These are phyloP conservation scores for Antigone vipio DNA, from an alignment of 2,113 vertebrate species.

Conservation along the genomic window DNA sequence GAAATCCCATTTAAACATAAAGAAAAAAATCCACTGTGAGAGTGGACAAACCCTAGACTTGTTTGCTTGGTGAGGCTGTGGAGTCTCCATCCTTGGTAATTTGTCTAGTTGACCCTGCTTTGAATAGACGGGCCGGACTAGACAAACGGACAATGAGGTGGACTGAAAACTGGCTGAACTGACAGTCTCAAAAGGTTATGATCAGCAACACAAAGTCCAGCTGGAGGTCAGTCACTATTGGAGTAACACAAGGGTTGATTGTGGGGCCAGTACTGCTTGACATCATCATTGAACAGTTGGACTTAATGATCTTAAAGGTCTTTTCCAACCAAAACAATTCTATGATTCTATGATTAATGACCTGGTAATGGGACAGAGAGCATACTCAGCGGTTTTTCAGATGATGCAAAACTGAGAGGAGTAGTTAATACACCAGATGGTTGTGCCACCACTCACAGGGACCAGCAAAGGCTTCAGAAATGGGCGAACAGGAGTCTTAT, in stretches of 20 bases:
- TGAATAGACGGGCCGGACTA: not conserved
- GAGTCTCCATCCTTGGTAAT: not conserved
- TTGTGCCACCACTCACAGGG: not conserved
- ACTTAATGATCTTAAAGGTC: too few relatives aligned
- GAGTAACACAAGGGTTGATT: not conserved
- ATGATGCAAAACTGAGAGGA: not conserved
- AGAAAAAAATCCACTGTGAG: not conserved
- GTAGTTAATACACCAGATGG: not conserved
- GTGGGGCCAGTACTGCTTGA: not conserved
- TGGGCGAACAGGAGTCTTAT: not conserved
- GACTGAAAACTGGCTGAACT: not conserved
- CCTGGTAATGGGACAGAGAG: not conserved
- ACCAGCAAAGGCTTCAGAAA: not conserved
- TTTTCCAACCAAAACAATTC: too few relatives aligned
- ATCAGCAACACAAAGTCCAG: not conserved
- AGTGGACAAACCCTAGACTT: not conserved
- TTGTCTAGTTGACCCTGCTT: not conserved
- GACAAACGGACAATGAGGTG: not conserved
- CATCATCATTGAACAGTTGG: not conserved
- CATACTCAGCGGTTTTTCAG: not conserved
- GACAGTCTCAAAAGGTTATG: not conserved
- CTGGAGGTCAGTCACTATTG: not conserved
- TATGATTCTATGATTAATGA: not conserved
- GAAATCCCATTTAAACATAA: not conserved
- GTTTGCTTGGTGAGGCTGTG: not conserved